Percentiles rank a stretch among this genome's conserved stretches.
Evolutionary conservation across 2,113 vertebrate genomes (phyloP).

Genomic region (Myanophis thanlyinensis): DNA sequence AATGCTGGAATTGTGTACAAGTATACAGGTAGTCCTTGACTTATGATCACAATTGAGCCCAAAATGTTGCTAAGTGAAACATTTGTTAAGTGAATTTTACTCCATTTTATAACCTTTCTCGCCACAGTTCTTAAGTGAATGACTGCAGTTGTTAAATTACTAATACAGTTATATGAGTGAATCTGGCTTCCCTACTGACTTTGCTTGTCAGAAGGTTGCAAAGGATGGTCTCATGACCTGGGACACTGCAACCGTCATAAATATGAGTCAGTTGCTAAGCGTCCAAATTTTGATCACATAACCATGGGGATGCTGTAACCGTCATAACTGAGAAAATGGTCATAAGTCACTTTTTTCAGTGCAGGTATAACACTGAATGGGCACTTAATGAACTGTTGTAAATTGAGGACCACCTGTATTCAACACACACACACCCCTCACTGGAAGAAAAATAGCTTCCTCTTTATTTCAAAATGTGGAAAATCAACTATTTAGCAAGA

Average conservation of each 20-base stretch:
- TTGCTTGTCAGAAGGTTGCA: background rate
- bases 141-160: background rate
- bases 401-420: too few relatives aligned
- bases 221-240: background rate
- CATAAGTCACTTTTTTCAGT: background rate
- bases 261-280: background rate
- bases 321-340: background rate
- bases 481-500: background rate
- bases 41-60: background rate
- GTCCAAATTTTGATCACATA: too few relatives aligned
- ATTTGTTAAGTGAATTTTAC: background rate
- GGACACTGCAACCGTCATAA: background rate
- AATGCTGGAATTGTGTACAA: background rate
- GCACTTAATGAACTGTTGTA: background rate
- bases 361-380: background rate
- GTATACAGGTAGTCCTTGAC: background rate
- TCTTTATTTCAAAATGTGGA: background rate
- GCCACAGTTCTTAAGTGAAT: background rate
- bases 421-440: background rate
- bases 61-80: background rate
- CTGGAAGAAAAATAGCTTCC: background rate
- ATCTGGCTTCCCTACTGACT: background rate
- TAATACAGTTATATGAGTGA: background rate
- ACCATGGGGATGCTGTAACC: background rate
- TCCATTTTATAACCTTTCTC: background rate